Evolutionary conservation across 2,113 vertebrate genomes (phyloP).

Genomic region (Cyanoramphus novaezelandiae): DNA sequence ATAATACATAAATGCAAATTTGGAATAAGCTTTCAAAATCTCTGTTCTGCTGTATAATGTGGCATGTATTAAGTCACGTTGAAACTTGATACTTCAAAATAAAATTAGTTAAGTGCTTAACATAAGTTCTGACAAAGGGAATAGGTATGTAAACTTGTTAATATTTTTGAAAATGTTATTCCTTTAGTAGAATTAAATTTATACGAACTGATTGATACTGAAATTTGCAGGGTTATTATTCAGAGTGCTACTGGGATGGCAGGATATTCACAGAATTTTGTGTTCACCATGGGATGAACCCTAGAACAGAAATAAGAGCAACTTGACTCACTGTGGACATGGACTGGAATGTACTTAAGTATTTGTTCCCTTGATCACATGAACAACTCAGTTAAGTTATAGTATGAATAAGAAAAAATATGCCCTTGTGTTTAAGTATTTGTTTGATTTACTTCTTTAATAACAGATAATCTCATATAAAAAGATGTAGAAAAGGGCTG

Average conservation of each 20-base stretch:
- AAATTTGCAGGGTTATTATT: neutral
- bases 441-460: neutral
- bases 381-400: neutral
- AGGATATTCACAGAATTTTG: neutral
- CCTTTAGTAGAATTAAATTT: neutral
- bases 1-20: neutral
- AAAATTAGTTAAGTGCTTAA: neutral
- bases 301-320: neutral
- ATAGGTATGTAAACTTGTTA: neutral
- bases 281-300: neutral
- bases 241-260: neutral
- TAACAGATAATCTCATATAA: neutral
- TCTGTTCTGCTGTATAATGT: neutral
- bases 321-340: neutral
- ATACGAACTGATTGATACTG: neutral
- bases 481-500: neutral
- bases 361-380: neutral
- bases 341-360: neutral
- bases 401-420: neutral
- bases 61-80: neutral
- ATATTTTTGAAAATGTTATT: neutral
- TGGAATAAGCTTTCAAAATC: neutral
- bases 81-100: neutral
- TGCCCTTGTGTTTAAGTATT: neutral
- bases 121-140: neutral